Base-by-base conservation (phyloP, 2,113 vertebrate species). In the Artemisiospiza belli region DNA sequence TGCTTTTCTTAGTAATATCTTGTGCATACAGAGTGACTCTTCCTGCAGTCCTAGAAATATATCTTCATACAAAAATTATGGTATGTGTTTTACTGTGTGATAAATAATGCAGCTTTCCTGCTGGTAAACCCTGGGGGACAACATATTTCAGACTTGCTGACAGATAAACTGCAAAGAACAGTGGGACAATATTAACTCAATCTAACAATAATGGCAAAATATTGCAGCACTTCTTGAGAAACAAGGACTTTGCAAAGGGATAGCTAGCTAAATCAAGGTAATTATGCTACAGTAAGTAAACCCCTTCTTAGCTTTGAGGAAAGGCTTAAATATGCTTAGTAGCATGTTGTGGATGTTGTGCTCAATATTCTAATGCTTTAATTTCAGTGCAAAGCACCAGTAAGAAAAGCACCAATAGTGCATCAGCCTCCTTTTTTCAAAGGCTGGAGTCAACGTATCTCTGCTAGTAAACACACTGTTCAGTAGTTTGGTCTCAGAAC, bases 81-180 rank as follows among this genome's bases (percentile, higher is more conserved):
- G 30, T 67, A 7, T 57, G 37, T 51, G 39, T 79, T 88, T 89
- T 94, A 55, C 37, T 58, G n/a, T 58, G 35, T 69, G 30, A 88
- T 83, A 92, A 94, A 91, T 83, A 95, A 87, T 69, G 46, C 59
- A 94, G 33, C 59, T 79, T 62, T 46, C 43, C 70, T 63, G 46
- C 78, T 77, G 78, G 43, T 83, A 88, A 94, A 74, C 57, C 30
- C 72, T 51, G 33, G n/a, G 44, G 59, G n/a, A 58, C 49, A 62
- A 28, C 28, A 6, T 10, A 57, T 58, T 87, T 54, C 10, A 55
- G 66, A 43, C 67, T 68, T 80, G n/a, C 49, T 81, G 31, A 28
- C 41, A 92, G 63, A 73, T 13, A 83, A 85, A 73, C 24, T 52
- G n/a, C 57, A n/a, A 88, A 80, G 63, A 80, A 70, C 5, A 83